Evolutionary conservation across 2,797 vertebrate genomes (phyloP).

Genomic region (Philypnodon macrostomus): DNA sequence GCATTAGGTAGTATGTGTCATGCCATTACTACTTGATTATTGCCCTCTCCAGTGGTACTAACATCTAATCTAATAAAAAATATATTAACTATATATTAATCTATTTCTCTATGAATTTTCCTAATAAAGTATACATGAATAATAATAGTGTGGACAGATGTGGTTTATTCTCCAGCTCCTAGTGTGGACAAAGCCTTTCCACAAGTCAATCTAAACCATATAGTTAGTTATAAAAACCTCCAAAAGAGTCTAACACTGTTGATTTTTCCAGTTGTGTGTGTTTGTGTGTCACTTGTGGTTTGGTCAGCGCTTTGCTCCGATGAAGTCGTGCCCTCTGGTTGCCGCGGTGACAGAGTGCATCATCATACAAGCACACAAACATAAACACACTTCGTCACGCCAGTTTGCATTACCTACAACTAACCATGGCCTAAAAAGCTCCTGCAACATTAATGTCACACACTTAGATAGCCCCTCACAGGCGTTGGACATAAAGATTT

Average conservation of each 20-base stretch:
- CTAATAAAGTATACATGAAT: too few species aligned
- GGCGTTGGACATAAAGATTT: slow-evolving; percentile 18
- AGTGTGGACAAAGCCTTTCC: not conserved
- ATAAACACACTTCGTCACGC: slow-evolving; percentile 40
- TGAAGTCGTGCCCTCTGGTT: slow-evolving; percentile 68
- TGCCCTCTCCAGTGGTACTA: too few species aligned
- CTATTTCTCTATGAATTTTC: too few species aligned
- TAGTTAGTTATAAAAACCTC: slow-evolving; percentile 1
- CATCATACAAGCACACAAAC: slow-evolving; percentile 51
- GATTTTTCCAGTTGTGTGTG: slow-evolving; percentile 15
- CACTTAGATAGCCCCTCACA: slow-evolving; percentile 18
- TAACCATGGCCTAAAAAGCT: slow-evolving; percentile 69
- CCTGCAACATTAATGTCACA: slow-evolving; percentile 63
- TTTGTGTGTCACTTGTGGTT: slow-evolving; percentile 59
- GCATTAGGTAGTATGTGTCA: too few species aligned
- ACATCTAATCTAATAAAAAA: too few species aligned
- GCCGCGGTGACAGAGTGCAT: slow-evolving; percentile 63
- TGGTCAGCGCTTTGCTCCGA: slow-evolving; percentile 51
- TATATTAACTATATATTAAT: too few species aligned
- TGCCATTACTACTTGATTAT: too few species aligned
- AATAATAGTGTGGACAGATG: too few species aligned
- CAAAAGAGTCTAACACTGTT: slow-evolving; percentile 16
- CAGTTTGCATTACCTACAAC: slow-evolving; percentile 64
- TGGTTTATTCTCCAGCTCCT: too few species aligned
- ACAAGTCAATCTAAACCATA: not conserved